Percentiles rank a stretch among this genome's conserved stretches.
These are phyloP conservation scores for Entomobrya multifasciata DNA, from an alignment of 2,888 invertebrate genomes.

Conservation along the genomic window DNA sequence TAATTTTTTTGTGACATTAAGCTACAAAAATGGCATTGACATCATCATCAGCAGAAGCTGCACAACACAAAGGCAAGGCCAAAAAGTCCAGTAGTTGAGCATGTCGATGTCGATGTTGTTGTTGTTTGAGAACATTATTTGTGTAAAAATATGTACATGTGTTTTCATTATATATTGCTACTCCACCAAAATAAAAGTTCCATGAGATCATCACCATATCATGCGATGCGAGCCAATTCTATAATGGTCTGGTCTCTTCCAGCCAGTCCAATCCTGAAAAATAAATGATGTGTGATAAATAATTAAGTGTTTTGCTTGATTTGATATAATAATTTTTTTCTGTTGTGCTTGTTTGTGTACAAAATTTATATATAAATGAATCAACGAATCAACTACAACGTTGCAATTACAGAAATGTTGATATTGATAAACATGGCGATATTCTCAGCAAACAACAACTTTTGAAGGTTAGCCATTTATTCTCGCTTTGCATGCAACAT, in stretches of 20 bases:
- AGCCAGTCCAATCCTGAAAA: slow-evolving; percentile 35
- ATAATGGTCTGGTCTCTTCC: too few relatives aligned
- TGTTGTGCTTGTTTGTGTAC: too few relatives aligned
- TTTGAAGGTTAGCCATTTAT: slow-evolving; percentile 56
- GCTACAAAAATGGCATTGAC: slow-evolving; percentile 59
- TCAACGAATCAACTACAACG: not conserved
- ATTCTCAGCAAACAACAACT: slow-evolving; percentile 24
- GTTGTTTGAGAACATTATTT: too few relatives aligned
- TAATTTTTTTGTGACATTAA: slow-evolving; percentile 6
- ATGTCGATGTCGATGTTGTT: not conserved
- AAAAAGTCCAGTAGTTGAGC: slow-evolving; percentile 47
- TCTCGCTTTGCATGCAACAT: slow-evolving; percentile 1
- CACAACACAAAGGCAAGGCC: slow-evolving; percentile 43
- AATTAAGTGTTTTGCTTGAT: slow-evolving; percentile 31
- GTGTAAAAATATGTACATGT: slow-evolving; percentile 29
- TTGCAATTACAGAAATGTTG: slow-evolving; percentile 1
- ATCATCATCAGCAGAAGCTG: slow-evolving; percentile 38
- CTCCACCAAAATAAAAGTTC: slow-evolving; percentile 7
- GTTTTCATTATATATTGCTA: slow-evolving; percentile 5
- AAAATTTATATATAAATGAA: too few relatives aligned
- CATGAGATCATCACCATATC: not conserved
- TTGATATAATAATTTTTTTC: too few relatives aligned
- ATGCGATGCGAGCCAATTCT: not conserved
- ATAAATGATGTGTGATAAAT: slow-evolving; percentile 48
- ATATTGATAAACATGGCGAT: slow-evolving; percentile 42